A percentile compares a stretch with the other conserved stretches of the same genome.
These are phyloP conservation scores for Dryocosmus kuriphilus DNA, from an alignment of 2,888 invertebrate genomes.

Conservation along the genomic window DNA sequence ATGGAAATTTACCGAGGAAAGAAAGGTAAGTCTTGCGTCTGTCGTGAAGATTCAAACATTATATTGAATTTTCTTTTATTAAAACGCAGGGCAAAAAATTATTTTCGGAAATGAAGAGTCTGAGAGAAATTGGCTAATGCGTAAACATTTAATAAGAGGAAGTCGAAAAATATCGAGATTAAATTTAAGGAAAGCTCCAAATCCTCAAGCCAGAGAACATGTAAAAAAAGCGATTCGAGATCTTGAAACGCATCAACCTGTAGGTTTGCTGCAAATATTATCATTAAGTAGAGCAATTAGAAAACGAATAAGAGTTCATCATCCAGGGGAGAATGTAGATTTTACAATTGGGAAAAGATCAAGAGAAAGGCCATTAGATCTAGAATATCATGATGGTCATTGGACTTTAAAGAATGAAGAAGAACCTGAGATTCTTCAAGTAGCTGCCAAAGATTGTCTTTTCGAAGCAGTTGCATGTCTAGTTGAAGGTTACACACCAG, in stretches of 20 bases:
- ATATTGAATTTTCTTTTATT: background rate
- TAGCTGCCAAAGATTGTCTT: conserved; percentile 62
- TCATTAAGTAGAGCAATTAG: background rate
- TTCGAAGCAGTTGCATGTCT: conserved; percentile 63
- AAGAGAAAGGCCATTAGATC: background rate
- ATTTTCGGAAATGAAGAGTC: background rate
- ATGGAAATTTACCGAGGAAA: background rate
- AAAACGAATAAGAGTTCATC: background rate
- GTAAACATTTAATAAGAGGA: too few relatives aligned
- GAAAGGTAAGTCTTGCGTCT: background rate
- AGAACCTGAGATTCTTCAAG: conserved; percentile 50
- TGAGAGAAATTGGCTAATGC: background rate
- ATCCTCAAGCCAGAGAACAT: background rate
- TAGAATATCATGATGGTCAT: conserved; percentile 56
- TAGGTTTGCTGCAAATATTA: background rate
- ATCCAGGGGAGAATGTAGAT: background rate
- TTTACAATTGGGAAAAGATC: background rate
- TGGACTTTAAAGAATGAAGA: conserved; percentile 57
- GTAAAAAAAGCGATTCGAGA: background rate
- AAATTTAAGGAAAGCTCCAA: background rate
- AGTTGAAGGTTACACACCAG: conserved; percentile 44
- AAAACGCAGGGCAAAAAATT: background rate
- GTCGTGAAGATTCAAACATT: background rate
- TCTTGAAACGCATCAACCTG: background rate
- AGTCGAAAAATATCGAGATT: background rate